A percentile compares a stretch with the other conserved stretches of the same genome.
These are phyloP conservation scores for Condylura cristata DNA, from an alignment of 2,113 vertebrate genomes.

Conservation along the genomic window DNA sequence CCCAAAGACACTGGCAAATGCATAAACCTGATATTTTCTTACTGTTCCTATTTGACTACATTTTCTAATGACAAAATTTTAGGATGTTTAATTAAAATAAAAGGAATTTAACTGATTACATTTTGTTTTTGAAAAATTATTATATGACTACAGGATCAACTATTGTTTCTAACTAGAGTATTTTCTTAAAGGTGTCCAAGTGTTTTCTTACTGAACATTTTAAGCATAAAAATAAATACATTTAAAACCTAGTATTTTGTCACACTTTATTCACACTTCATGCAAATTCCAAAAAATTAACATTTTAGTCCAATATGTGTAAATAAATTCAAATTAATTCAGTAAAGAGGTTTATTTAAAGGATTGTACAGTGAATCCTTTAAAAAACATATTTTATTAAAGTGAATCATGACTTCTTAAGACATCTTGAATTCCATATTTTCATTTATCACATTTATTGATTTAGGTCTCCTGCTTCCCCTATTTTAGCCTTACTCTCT, in stretches of 20 bases:
- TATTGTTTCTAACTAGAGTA: neutral
- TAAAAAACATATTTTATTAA: slow-evolving; percentile 22
- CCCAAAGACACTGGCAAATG: neutral
- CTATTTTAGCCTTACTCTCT: neutral
- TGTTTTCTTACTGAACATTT: slow-evolving; percentile 62
- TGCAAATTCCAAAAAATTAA: slow-evolving; percentile 47
- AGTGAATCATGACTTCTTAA: slow-evolving; percentile 40
- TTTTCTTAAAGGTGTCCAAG: slow-evolving; percentile 32
- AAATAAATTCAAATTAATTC: slow-evolving; percentile 76
- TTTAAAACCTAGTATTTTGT: slow-evolving; percentile 64
- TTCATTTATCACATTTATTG: neutral
- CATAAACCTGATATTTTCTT: neutral
- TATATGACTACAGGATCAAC: neutral
- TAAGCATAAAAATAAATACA: slow-evolving; percentile 40
- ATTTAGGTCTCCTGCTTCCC: neutral
- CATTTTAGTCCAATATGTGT: slow-evolving; percentile 71
- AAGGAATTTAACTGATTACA: slow-evolving; percentile 14
- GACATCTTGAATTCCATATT: neutral
- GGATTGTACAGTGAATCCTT: neutral
- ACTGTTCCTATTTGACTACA: neutral
- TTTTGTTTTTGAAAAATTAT: slow-evolving; percentile 18
- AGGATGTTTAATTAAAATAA: neutral
- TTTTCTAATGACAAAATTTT: neutral
- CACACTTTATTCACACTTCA: slow-evolving; percentile 56
- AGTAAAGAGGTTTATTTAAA: slow-evolving; percentile 61